Conservation (phyloP, 2,113 vertebrate species). For the Muscicapa adusta region DNA sequence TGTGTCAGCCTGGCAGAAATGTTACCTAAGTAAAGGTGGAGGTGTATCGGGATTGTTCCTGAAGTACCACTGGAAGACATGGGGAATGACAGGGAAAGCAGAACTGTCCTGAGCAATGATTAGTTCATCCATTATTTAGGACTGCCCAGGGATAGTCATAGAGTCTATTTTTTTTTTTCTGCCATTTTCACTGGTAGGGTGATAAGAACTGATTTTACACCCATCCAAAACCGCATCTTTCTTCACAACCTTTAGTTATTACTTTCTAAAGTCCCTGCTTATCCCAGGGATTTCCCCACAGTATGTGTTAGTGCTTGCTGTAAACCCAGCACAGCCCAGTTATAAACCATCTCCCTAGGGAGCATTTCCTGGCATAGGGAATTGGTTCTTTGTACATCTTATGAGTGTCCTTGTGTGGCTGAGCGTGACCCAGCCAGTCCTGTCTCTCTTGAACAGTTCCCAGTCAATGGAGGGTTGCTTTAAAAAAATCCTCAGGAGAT, state of each 20-base stretch:
- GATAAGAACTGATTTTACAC: background rate
- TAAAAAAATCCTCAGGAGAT: background rate
- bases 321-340: background rate
- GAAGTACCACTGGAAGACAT: background rate
- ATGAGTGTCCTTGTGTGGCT: background rate
- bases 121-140: background rate
- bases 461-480: background rate
- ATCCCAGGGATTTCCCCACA: background rate
- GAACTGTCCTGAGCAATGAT: background rate
- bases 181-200: background rate
- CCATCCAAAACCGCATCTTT: fast-evolving
- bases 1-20: background rate
- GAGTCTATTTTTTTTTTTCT: background rate
- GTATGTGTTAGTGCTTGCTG: background rate
- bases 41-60: background rate
- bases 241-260: background rate
- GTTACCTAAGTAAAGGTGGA: background rate
- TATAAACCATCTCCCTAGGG: background rate
- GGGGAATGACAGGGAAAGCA: background rate
- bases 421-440: background rate
- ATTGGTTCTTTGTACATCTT: background rate
- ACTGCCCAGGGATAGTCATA: background rate
- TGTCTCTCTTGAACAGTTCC: background rate
- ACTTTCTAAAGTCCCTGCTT: background rate
- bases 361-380: background rate